Conservation (phyloP, 2,113 vertebrate species). For the Saccopteryx bilineata region DNA sequence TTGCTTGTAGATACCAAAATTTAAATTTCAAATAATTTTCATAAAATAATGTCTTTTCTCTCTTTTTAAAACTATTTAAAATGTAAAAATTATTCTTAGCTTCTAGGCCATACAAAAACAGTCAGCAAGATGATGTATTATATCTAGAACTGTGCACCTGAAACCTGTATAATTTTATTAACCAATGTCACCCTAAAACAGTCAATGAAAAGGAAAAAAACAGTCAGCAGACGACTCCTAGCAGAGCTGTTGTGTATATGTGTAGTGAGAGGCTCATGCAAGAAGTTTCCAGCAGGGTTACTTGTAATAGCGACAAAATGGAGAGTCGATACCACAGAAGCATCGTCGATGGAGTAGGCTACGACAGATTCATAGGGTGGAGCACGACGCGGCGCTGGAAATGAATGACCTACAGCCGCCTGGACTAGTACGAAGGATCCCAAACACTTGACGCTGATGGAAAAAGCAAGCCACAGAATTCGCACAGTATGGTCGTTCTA, state of each 20-base stretch:
- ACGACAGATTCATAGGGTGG: background rate
- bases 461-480: background rate
- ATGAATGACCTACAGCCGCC: background rate
- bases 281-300: background rate
- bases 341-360: background rate
- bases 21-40: conserved; percentile 11
- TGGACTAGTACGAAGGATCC: background rate
- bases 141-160: too few species aligned
- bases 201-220: background rate
- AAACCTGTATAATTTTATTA: too few species aligned
- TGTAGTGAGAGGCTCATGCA: background rate
- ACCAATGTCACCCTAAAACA: too few species aligned
- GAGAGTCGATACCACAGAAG: background rate
- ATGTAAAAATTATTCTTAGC: background rate
- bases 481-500: background rate
- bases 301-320: background rate
- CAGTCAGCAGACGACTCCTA: background rate
- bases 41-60: background rate
- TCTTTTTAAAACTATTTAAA: background rate
- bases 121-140: too few species aligned
- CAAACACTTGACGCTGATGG: background rate
- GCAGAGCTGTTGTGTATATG: background rate
- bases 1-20: background rate
- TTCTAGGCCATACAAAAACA: background rate
- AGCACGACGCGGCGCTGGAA: background rate